These are phyloP conservation scores for Lepas anatifera DNA, from an alignment of 2,888 invertebrate species.

Conservation along the genomic window DNA sequence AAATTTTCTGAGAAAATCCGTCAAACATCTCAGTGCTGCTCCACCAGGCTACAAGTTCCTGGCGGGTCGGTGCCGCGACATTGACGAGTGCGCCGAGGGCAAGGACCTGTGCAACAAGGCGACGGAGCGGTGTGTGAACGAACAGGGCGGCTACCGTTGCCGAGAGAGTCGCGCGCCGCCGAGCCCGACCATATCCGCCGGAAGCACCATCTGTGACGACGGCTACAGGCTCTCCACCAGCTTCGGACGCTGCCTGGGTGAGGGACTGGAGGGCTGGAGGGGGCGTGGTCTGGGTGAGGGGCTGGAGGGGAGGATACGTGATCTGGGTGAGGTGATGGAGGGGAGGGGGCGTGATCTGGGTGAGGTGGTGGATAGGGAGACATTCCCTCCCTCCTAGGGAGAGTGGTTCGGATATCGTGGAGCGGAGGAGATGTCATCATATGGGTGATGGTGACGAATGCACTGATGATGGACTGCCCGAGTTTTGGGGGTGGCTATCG, in stretches of 20 bases:
- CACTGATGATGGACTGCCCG: too few relatives aligned
- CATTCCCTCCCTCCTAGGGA: too few relatives aligned
- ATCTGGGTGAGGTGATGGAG: too few relatives aligned
- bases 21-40: too few relatives aligned
- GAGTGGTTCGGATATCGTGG: too few relatives aligned
- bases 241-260: conserved; percentile 4
- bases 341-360: too few relatives aligned
- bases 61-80: conserved; percentile 27
- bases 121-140: conserved; percentile 39
- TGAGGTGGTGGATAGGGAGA: too few relatives aligned
- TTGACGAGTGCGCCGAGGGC: conserved; percentile 33
- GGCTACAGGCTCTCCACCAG: background rate
- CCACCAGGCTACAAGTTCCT: conserved; percentile 28
- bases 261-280: background rate
- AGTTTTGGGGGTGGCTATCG: too few relatives aligned
- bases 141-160: conserved; percentile 39
- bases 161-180: too few relatives aligned
- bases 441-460: too few relatives aligned
- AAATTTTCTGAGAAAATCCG: too few relatives aligned
- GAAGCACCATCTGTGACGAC: background rate
- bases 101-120: conserved; percentile 30
- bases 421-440: too few relatives aligned
- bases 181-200: background rate
- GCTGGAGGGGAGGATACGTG: background rate
- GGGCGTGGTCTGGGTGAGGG: background rate